phyloP scores from a whole-genome alignment of 2,113 vertebrate genomes.

The Thryonomys swinderianus region DNA sequence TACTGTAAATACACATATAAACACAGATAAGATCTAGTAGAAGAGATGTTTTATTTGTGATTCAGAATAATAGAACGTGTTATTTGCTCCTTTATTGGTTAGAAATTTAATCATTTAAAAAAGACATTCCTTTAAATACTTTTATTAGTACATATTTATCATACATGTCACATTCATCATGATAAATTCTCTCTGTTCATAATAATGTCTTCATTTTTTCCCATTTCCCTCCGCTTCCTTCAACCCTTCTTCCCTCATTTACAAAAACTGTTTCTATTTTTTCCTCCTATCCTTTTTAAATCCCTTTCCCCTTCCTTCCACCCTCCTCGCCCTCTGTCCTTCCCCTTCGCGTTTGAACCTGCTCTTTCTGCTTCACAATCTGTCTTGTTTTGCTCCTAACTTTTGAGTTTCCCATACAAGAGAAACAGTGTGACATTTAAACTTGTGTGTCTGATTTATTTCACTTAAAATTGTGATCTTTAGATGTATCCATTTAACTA shows the following conservation, averaged over 20 bases:
- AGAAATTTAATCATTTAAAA: neutral
- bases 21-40: neutral
- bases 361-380: neutral
- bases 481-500: neutral
- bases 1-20: neutral
- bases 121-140: neutral
- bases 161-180: neutral
- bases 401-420: neutral
- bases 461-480: neutral
- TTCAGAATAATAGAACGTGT: neutral
- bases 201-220: neutral
- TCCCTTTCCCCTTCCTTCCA: neutral
- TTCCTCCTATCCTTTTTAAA: neutral
- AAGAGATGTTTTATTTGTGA: conserved; percentile 14
- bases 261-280: neutral
- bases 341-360: neutral
- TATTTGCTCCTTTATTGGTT: neutral
- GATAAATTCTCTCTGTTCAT: neutral
- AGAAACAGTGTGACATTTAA: neutral
- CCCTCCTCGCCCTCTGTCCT: neutral
- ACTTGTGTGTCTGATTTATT: neutral
- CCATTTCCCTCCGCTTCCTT: neutral
- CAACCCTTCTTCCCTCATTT: neutral
- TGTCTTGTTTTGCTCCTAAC: neutral
- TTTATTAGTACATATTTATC: neutral